Evolutionary conservation across 2,113 vertebrate species (phyloP), one percentile per base, ranked within the genome.

Genomic region (Alces alces): DNA sequence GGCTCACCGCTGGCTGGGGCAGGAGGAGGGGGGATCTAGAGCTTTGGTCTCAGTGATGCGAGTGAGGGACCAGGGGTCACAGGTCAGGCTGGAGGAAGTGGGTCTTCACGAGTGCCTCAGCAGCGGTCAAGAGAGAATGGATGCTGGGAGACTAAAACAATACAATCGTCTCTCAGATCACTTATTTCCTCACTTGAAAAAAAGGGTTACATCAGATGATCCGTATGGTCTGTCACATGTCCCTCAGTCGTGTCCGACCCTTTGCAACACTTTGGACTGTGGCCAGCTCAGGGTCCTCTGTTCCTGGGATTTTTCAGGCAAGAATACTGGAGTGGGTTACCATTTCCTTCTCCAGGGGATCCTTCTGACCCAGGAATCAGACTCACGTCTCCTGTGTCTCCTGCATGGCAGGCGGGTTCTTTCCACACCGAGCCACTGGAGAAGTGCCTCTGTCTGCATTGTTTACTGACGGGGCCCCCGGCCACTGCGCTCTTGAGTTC

Each of bases 1-100:
- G 36, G 12, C 16, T 64, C 43, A 30, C 27, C 0, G 0, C 27
- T 12, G 45, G 28, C 25, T 54, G 1, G 28, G 39, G 33, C 54
- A 78, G 64, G 5, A 47, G 27, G 25, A 55, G 21, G 10, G 30
- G 19, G 30, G 7, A 10, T 33, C 61, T 16, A 9, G 23, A 76
- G 6, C 25, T 36, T 25, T 39, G 54, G 19, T 54, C 45, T 96
- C 86, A 55, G 93, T 0, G 5, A 23, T 27, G 39, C 11, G 58
- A 54, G 6, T 23, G 1, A 9, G 66, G 16, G 36, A 14, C 23
- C 8, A 64, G 82, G 12, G 16, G 61, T 64, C 28, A 5, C 19
- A 3, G 13, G 12, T n/a, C 12, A 58, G 17, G 25, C 25, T 54
- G 25, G 15, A 60, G 43, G 45, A 23, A 64, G 25, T 23, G 52